These are phyloP conservation scores for Lamellibrachia satsuma DNA, from an alignment of 2,888 invertebrate species.

Conservation along the genomic window DNA sequence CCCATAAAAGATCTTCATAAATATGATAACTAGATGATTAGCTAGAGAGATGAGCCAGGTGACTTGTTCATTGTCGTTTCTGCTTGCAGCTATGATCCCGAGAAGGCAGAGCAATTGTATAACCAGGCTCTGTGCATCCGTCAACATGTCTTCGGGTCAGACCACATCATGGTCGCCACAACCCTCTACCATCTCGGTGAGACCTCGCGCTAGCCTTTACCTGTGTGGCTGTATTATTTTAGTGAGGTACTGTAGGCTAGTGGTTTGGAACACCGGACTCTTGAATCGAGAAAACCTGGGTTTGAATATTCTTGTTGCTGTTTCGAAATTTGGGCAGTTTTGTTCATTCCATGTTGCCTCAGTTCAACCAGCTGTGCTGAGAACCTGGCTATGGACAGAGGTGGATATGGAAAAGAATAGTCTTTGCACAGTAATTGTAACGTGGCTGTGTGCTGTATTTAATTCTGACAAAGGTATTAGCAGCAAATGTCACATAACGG, in stretches of 20 bases:
- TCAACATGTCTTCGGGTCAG: constrained; percentile 51
- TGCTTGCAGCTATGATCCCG: constrained; percentile 47
- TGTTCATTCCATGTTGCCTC: too few relatives aligned
- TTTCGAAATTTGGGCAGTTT: too few relatives aligned
- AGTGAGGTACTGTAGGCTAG: neutral
- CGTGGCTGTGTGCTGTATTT: too few relatives aligned
- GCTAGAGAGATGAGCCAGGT: neutral
- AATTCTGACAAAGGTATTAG: too few relatives aligned
- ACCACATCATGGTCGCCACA: constrained; percentile 50
- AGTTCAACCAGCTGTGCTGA: too few relatives aligned
- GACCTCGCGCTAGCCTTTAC: neutral
- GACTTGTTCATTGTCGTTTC: neutral
- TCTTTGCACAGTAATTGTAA: too few relatives aligned
- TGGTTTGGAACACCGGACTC: too few relatives aligned
- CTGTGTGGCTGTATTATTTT: neutral
- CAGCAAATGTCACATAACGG: too few relatives aligned
- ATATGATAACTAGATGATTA: neutral
- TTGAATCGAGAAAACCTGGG: too few relatives aligned
- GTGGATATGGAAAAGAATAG: too few relatives aligned
- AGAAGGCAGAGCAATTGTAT: constrained; percentile 49
- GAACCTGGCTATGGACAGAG: too few relatives aligned
- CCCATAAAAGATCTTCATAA: neutral
- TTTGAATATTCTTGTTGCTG: too few relatives aligned
- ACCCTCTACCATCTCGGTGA: neutral
- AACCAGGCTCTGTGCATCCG: constrained; percentile 51